These are phyloP conservation scores for Euwallacea similis DNA, from an alignment of 1,140 invertebrate genomes.

Conservation along the genomic window DNA sequence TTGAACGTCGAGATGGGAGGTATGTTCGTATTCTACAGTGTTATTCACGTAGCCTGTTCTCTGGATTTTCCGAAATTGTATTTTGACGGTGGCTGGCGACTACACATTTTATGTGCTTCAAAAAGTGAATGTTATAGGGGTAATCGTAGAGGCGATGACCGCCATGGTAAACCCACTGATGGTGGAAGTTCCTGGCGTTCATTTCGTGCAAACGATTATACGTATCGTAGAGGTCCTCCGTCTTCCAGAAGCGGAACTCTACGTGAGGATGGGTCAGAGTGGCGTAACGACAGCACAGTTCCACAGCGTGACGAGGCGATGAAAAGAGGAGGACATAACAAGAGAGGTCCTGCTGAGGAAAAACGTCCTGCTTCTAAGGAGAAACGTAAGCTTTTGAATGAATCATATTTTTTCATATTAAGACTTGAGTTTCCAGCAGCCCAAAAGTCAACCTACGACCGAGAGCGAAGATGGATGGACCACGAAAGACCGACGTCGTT, in stretches of 20 bases:
- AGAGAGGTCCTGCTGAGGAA: neutral
- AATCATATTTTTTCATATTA: neutral
- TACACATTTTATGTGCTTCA: neutral
- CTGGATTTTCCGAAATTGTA: neutral
- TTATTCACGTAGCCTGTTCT: neutral
- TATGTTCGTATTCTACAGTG: neutral
- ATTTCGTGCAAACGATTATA: constrained; percentile 12
- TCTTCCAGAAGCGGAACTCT: constrained; percentile 23
- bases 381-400: constrained; percentile 41
- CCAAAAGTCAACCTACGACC: neutral
- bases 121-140: neutral
- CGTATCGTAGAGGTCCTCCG: constrained; percentile 21
- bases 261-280: constrained; percentile 15
- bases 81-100: neutral
- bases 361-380: constrained; percentile 38
- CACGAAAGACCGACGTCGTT: constrained; percentile 7
- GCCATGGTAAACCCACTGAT: constrained; percentile 14
- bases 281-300: constrained; percentile 23
- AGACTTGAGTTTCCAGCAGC: neutral
- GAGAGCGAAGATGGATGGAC: constrained; percentile 18
- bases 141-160: constrained; percentile 30
- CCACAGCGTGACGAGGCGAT: constrained; percentile 27
- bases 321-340: constrained; percentile 45
- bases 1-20: constrained; percentile 14
- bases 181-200: constrained; percentile 17